Evolutionary conservation across 1,140 invertebrate species (phyloP), one percentile per base, ranked within the genome.

Genomic region (Drosophila obscura): DNA sequence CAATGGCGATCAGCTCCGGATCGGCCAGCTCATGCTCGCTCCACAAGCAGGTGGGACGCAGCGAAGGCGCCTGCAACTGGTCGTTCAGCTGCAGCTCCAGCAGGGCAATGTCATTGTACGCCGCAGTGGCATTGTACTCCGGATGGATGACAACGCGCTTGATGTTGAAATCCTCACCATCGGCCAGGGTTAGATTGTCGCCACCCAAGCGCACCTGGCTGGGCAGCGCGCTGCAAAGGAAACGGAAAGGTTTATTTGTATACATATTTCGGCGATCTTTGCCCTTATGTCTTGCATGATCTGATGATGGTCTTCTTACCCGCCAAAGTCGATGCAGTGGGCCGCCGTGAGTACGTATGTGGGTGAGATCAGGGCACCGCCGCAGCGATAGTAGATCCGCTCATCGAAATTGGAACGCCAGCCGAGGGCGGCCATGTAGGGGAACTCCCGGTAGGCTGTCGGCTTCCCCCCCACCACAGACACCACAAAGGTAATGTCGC

Each of bases 341-440:
- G 91, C 92, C 11, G 92, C 92, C 7, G 92, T 92, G 9, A 92
- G n/a, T 5, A 92, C 78, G 58, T 73, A 92, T 24, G 46, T 80
- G 4, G 69, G 49, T 1, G 91, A 78, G 44, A 92, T 91, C 1
- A 92, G 56, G 0, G 80, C 73, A 1, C 90, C 92, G n/a, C 91
- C 91, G 43, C 92, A 92, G 9, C 81, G 82, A 55, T 77, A 88
- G 26, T 79, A 92, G 4, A 77, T 59, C 0, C 43, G 59, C 11
- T 61, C 63, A 13, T 88, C 80, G 4, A 73, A 71, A 24, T 72
- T 81, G 1, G 90, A 90, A 4, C 56, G 58, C 82, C 91, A 92
- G 26, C 91, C 92, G 2, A 92, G 49, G 11, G 91, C 91, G 9
- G 82, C 82, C 93, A 93, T 93, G 57, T 92, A 93, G n/a, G 93